Evolutionary conservation across 2,113 vertebrate species (phyloP).

Genomic region (Neodon shergylaensis): DNA sequence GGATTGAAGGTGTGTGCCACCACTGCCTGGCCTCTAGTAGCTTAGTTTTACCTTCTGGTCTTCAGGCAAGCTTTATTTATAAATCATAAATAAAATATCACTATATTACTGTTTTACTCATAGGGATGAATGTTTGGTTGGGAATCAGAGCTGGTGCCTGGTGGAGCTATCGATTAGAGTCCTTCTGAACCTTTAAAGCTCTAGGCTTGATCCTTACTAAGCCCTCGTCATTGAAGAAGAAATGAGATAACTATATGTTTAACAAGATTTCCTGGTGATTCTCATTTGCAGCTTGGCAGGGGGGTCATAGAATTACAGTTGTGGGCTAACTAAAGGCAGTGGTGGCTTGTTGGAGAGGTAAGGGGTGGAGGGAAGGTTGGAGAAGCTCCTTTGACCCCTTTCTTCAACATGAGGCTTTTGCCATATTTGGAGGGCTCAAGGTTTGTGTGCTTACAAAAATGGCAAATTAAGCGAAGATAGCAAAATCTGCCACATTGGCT

Average conservation of each 20-base stretch:
- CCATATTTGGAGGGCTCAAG: background rate
- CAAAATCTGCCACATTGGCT: background rate
- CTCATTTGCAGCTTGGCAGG: background rate
- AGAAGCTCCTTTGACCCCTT: slow-evolving; percentile 3
- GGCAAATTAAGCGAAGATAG: background rate
- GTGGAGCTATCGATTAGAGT: background rate
- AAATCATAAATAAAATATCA: too few relatives aligned
- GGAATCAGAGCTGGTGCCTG: background rate
- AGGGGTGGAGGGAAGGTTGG: background rate
- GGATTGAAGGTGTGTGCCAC: too few relatives aligned
- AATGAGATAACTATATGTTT: background rate
- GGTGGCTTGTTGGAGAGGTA: background rate
- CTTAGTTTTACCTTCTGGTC: too few relatives aligned
- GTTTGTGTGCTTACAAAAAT: background rate
- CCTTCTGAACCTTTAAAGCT: background rate
- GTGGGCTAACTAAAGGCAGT: background rate
- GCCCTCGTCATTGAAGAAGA: background rate
- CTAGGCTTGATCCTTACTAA: background rate
- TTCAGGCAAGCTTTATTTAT: too few relatives aligned
- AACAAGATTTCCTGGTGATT: slow-evolving; percentile 36
- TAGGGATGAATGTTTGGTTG: background rate
- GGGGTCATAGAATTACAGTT: background rate
- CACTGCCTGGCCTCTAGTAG: too few relatives aligned
- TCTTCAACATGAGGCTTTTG: background rate
- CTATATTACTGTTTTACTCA: background rate